Percentiles rank a stretch among this genome's conserved stretches.
Evolutionary conservation across 2,797 vertebrate species (phyloP).

Genomic region (Siniperca obscura): DNA sequence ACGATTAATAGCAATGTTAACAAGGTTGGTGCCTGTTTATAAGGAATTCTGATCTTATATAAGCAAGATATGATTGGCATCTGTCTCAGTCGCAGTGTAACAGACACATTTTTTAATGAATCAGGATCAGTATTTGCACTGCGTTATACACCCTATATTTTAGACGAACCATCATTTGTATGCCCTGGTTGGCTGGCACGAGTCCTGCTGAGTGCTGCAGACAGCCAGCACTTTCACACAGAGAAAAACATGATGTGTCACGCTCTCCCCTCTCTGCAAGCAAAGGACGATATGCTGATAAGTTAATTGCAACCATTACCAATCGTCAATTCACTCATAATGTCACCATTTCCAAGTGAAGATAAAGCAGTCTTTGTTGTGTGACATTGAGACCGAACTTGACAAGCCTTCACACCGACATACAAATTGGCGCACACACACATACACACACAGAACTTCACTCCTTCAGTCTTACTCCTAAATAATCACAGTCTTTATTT

Average conservation of each 20-base stretch:
- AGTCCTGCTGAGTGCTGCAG: conserved; percentile 53
- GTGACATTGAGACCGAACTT: conserved; percentile 73
- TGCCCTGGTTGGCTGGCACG: conserved; percentile 31
- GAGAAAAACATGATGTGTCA: conserved; percentile 66
- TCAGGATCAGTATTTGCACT: conserved; percentile 29
- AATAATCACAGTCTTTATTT: conserved; percentile 57
- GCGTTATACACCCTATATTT: conserved; percentile 20
- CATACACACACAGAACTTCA: conserved; percentile 30
- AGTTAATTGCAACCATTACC: conserved; percentile 79
- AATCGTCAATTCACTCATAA: conserved; percentile 62
- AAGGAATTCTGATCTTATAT: conserved; percentile 6
- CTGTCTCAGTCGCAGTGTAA: conserved; percentile 1
- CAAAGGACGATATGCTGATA: conserved; percentile 76
- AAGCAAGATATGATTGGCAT: conserved; percentile 34
- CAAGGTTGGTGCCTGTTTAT: conserved; percentile 17
- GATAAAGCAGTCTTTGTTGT: conserved; percentile 73
- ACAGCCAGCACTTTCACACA: conserved; percentile 52
- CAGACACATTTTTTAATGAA: conserved; percentile 21
- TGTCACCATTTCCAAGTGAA: conserved; percentile 61
- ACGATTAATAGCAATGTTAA: conserved; percentile 20
- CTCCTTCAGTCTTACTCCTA: conserved; percentile 26
- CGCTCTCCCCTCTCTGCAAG: conserved; percentile 25
- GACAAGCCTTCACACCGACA: conserved; percentile 55
- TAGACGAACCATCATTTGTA: conserved; percentile 45
- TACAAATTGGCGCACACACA: conserved; percentile 7